Conservation (phyloP, 2,888 invertebrate species). For the Euspilapteryx auroguttella region DNA sequence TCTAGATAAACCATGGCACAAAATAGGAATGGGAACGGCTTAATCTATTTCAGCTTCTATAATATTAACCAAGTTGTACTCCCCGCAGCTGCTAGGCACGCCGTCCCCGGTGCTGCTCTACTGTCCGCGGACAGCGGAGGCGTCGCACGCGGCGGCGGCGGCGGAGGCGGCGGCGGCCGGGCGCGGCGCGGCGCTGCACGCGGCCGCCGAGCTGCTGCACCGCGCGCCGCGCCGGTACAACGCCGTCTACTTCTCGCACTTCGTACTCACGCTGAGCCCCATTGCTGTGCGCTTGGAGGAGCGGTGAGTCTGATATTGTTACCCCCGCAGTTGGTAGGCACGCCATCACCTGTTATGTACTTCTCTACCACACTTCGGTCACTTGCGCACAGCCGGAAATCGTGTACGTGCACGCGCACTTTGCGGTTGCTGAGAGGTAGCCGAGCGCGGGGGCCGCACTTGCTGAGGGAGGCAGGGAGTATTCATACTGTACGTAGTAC, state of each 20-base stretch:
- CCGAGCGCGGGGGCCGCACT: too few relatives aligned
- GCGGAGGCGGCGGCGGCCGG: slow-evolving; percentile 38
- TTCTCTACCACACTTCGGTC: too few relatives aligned
- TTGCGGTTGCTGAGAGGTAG: slow-evolving; percentile 31
- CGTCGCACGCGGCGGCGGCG: slow-evolving; percentile 32
- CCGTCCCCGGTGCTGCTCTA: slow-evolving; percentile 84
- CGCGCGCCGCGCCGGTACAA: slow-evolving; percentile 69
- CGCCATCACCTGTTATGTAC: slow-evolving; percentile 82
- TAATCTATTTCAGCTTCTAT: too few relatives aligned
- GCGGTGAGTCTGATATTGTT: slow-evolving; percentile 18
- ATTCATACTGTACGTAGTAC: too few relatives aligned
- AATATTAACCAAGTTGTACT: too few relatives aligned
- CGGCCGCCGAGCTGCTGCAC: slow-evolving; percentile 76
- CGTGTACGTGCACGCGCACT: slow-evolving; percentile 39
- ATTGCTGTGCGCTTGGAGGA: slow-evolving; percentile 89
- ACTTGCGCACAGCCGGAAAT: too few relatives aligned
- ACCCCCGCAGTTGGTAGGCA: slow-evolving; percentile 73
- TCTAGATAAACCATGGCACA: too few relatives aligned
- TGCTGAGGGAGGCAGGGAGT: too few relatives aligned
- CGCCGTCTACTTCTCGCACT: slow-evolving; percentile 86
- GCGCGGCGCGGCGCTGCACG: slow-evolving; percentile 72
- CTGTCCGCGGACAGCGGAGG: slow-evolving; percentile 57
- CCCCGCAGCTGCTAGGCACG: slow-evolving; percentile 82
- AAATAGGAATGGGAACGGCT: too few relatives aligned
- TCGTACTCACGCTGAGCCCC: slow-evolving; percentile 80